These are phyloP conservation scores for Drosophila sulfurigaster DNA, from an alignment of 1,140 invertebrate genomes.

Conservation along the genomic window DNA sequence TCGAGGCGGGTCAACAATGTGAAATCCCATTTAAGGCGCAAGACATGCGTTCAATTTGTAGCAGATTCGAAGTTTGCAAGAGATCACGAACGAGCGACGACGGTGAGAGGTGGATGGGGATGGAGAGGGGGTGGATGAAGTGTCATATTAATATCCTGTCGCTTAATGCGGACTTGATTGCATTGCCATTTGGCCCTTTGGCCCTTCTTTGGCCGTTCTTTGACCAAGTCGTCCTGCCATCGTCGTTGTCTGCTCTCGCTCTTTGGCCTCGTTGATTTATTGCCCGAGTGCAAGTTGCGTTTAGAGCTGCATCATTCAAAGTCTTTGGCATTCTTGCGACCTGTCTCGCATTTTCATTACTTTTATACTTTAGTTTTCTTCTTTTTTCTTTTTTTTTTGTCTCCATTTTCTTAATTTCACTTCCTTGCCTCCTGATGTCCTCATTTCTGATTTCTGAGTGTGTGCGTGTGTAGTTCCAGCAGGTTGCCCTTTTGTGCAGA, in stretches of 20 bases:
- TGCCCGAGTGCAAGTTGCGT: slow-evolving; percentile 33
- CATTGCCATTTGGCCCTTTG: slow-evolving; percentile 30
- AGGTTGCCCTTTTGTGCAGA: slow-evolving; percentile 65
- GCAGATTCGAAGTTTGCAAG: not conserved
- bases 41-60: slow-evolving; percentile 16
- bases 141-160: slow-evolving; percentile 70
- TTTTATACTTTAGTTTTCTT: slow-evolving; percentile 42
- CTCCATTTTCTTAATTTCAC: slow-evolving; percentile 65
- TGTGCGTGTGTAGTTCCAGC: slow-evolving; percentile 28
- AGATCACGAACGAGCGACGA: no score
- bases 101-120: not conserved
- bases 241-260: not conserved
- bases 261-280: slow-evolving; percentile 39
- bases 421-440: slow-evolving; percentile 15
- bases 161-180: slow-evolving; percentile 59
- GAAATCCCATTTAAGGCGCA: slow-evolving; percentile 5
- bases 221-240: no score
- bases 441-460: not conserved
- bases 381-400: slow-evolving; percentile 55
- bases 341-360: slow-evolving; percentile 40
- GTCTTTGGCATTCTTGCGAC: slow-evolving; percentile 12
- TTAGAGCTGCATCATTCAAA: slow-evolving; percentile 29
- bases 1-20: not conserved
- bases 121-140: not conserved
- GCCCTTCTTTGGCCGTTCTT: not conserved